Base-by-base conservation (phyloP, 2,797 vertebrate genomes). In the Galaxias olidus region DNA sequence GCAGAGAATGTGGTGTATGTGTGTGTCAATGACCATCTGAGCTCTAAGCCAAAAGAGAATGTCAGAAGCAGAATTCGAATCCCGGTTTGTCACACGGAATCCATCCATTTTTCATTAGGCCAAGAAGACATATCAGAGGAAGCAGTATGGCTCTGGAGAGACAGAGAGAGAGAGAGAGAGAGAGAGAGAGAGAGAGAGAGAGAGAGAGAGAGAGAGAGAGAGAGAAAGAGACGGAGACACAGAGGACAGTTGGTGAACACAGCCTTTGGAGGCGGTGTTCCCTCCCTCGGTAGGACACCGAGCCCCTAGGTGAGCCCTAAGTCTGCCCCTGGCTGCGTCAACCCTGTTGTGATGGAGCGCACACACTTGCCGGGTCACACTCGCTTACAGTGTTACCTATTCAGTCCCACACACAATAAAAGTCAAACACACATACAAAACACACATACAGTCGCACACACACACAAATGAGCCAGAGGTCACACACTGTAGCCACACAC, bases 401-500 rank as follows among this genome's bases (percentile, higher is more conserved):
- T 30, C 2, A 30, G 30, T 30, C 30, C 30, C 30, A 30, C 2
- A 30, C 30, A 30, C 30, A 30, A 2, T 30, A 30, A 30, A 30
- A 30, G 30, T 30, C 30, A 30, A 30, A 6, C 30, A 17, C 49
- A 51, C 9, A 51, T 14, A 9, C 15, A 51, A 20, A 20, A 54
- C 8, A 20, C 1, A 12, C 20, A 8, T 1, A 15, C 49, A n/a
- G 15, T 8, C 9, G n/a, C 15, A 15, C 6, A 51, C 49, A 9
- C 1, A n/a, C 4, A 13, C 49, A 15, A 9, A 51, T 9, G 18
- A 4, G 4, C 4, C n/a, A n/a, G n/a, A n/a, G 8, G 18, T 9
- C 41, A 17, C 41, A 58, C 56, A 1, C 46, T 52, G 54, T 20
- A 19, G 49, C 72, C 59, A 69, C 11, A 40, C 53, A 56, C 13